Percentiles rank a stretch among this genome's conserved stretches.
These are phyloP conservation scores for Arnoldichthys spilopterus DNA, from an alignment of 2,797 vertebrate genomes.

Conservation along the genomic window DNA sequence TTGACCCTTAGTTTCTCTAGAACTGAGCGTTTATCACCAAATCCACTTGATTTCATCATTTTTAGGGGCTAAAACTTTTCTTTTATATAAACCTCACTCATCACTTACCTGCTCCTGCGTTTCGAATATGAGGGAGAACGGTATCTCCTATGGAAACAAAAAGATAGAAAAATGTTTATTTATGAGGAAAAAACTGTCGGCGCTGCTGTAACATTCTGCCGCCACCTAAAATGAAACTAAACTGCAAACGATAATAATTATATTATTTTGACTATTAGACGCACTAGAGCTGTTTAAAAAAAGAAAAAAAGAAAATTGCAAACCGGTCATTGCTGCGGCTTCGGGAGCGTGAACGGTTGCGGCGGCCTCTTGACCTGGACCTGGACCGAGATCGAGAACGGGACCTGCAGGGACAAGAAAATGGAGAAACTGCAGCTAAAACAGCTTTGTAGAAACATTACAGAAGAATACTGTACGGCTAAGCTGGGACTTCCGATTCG, in stretches of 20 bases:
- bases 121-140: slow-evolving; percentile 80
- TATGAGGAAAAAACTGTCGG: too few species aligned
- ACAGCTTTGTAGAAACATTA: background rate
- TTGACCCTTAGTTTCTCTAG: too few species aligned
- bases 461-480: background rate
- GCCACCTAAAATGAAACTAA: too few species aligned
- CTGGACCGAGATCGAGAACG: slow-evolving; percentile 66
- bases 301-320: background rate
- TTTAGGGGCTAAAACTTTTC: too few species aligned
- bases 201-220: too few species aligned
- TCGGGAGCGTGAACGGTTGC: slow-evolving; percentile 70
- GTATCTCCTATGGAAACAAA: slow-evolving; percentile 66
- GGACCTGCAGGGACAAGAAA: slow-evolving; percentile 61
- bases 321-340: slow-evolving; percentile 80
- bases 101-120: slow-evolving; percentile 77
- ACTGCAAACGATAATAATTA: too few species aligned
- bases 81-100: background rate
- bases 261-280: background rate
- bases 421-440: background rate
- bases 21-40: too few species aligned
- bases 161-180: background rate
- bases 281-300: background rate
- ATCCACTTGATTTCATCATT: too few species aligned
- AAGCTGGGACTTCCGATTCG: background rate
- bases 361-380: slow-evolving; percentile 77